Base-by-base conservation (phyloP, 2,888 invertebrate genomes). In the Pharmacophagus antenor region DNA sequence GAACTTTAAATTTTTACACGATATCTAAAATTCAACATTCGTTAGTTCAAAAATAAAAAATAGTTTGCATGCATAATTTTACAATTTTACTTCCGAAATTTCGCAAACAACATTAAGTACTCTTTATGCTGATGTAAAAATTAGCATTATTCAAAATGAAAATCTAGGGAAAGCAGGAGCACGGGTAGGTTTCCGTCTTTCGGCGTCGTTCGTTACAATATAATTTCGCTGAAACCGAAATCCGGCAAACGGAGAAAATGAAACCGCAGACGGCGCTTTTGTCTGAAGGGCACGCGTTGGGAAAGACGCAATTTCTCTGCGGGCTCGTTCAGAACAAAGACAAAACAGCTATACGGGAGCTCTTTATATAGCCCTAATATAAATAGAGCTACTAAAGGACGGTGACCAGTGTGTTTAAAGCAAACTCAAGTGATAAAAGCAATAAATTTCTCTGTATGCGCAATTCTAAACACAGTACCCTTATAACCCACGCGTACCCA, bases 191-290 rank as follows among this genome's bases (percentile, higher is more conserved):
- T 57, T 57, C 44, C 42, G 37, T 37, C n/a, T 50, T 31, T 42
- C 50, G 41, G 18, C 49, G 42, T n/a, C 49, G 50, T 50, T 47
- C 31, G 55, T 48, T 55, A 55, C 55, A 55, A 48, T 47, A 56
- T 56, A 56, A 56, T 49, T 18, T 31, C 25, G 20, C 20, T n/a
- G 31, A 41, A 56, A 52, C 46, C 48, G 21, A 56, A 52, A 56
- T 42, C 42, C 56, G 21, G 21, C 44, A 31, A 53, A 42, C 42
- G 21, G 20, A 48, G 51, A 27, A 27, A 52, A 61, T 42, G 56
- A 52, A 56, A 47, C 61, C 61, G 21, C 61, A 61, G 56, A 61
- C 47, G 50, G 48, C 18, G 48, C 47, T 51, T 61, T 61, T 57
- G 50, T 57, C 48, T 56, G 47, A 61, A 56, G 61, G 61, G 42